phyloP scores from a whole-genome alignment of 2,113 vertebrate species.

The Boleophthalmus pectinirostris region DNA sequence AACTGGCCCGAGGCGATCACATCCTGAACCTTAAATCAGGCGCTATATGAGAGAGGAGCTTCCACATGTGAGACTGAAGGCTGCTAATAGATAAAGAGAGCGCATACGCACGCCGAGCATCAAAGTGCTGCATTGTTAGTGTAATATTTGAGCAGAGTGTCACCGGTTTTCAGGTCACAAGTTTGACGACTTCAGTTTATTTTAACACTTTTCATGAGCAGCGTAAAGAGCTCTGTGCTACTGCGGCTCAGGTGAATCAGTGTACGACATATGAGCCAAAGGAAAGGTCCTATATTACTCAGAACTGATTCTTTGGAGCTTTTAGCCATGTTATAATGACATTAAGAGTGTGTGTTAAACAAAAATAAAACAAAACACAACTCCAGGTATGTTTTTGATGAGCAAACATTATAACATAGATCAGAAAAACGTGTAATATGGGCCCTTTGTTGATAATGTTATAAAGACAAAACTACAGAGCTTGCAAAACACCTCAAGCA shows the following conservation, averaged over 20 bases:
- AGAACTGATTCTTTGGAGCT: no score
- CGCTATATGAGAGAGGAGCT: conserved; percentile 67
- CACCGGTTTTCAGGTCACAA: conserved; percentile 1
- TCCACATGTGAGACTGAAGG: conserved; percentile 72
- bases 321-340: no score
- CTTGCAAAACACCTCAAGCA: no score
- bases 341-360: no score
- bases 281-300: no score
- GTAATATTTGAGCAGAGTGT: conserved; percentile 29
- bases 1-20: conserved; percentile 79
- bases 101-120: conserved; percentile 43
- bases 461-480: no score
- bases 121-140: conserved; percentile 27
- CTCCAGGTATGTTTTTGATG: no score
- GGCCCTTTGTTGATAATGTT: no score
- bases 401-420: no score
- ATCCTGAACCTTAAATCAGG: conserved; percentile 83
- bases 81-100: conserved; percentile 63
- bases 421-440: no score
- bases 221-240: not conserved
- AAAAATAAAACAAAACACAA: no score
- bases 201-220: conserved; percentile 7
- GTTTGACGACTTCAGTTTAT: conserved; percentile 8
- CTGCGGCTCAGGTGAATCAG: not conserved
- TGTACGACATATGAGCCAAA: not conserved